Conservation (phyloP, 64 coral and sea anemone genomes). For the Catalaphyllia jardinei region DNA sequence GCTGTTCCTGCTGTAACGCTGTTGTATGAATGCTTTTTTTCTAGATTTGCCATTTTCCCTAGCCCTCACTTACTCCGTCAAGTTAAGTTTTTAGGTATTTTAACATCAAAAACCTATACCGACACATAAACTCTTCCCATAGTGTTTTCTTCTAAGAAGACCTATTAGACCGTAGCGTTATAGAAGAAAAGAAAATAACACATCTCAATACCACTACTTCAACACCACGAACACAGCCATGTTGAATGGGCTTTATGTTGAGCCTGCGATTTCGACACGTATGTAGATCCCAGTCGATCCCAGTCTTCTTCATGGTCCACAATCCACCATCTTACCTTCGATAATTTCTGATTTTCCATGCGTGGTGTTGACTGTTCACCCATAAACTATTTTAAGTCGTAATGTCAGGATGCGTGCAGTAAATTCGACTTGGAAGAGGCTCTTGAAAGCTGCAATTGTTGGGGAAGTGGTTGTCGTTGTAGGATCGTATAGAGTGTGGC, state of each 20-base stretch:
- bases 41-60: background rate
- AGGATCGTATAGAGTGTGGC: conserved; percentile 26
- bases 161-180: no score
- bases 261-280: conserved; percentile 16
- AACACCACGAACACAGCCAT: background rate
- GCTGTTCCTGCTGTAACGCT: background rate
- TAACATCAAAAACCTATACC: background rate
- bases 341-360: no score
- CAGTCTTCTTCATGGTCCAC: background rate
- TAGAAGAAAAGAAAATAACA: no score
- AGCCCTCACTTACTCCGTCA: background rate
- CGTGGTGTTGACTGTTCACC: no score
- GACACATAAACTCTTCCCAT: no score
- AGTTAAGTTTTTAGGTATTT: background rate
- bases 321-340: no score
- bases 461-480: conserved; percentile 13
- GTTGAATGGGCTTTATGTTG: background rate
- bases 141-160: no score
- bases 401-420: background rate
- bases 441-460: conserved; percentile 8
- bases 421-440: background rate
- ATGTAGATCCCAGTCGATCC: background rate
- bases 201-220: no score
- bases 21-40: background rate
- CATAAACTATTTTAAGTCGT: no score